These are phyloP conservation scores for Gambusia yucatana DNA, from an alignment of 2,797 vertebrate genomes.

Conservation along the genomic window DNA sequence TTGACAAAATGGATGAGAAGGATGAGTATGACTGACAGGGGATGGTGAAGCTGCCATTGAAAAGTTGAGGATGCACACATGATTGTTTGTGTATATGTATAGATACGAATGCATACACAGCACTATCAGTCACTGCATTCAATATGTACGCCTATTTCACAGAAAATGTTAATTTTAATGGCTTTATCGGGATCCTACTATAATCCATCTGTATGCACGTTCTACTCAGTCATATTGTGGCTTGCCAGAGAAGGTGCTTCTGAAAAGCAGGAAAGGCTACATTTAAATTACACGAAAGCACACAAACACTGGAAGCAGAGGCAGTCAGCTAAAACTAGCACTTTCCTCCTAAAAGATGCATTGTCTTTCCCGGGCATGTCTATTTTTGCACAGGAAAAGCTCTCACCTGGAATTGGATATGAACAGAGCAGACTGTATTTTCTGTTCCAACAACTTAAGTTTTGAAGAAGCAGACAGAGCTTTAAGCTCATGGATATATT, in stretches of 20 bases:
- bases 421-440: slow-evolving; percentile 57
- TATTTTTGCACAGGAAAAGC: slow-evolving; percentile 61
- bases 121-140: slow-evolving; percentile 10
- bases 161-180: not conserved
- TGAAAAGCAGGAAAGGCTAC: slow-evolving; percentile 26
- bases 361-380: slow-evolving; percentile 39
- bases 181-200: slow-evolving; percentile 23
- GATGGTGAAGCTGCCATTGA: slow-evolving; percentile 18
- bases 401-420: slow-evolving; percentile 65
- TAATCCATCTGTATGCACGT: slow-evolving; percentile 13
- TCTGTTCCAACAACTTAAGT: slow-evolving; percentile 61
- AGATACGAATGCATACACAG: slow-evolving; percentile 2
- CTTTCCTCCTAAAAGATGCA: slow-evolving; percentile 42
- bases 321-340: not conserved
- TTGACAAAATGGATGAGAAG: slow-evolving; percentile 51
- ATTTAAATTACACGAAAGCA: slow-evolving; percentile 49
- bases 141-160: slow-evolving; percentile 9
- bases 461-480: slow-evolving; percentile 57
- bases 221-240: slow-evolving; percentile 39
- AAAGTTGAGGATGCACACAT: slow-evolving; percentile 20
- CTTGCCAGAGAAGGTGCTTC: slow-evolving; percentile 17
- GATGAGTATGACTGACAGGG: slow-evolving; percentile 36
- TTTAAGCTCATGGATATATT: slow-evolving; percentile 49
- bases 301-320: slow-evolving; percentile 14
- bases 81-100: not conserved